Percentiles rank a stretch among this genome's conserved stretches.
Evolutionary conservation across 2,113 vertebrate genomes (phyloP).

Genomic region (Hippocampus comes): DNA sequence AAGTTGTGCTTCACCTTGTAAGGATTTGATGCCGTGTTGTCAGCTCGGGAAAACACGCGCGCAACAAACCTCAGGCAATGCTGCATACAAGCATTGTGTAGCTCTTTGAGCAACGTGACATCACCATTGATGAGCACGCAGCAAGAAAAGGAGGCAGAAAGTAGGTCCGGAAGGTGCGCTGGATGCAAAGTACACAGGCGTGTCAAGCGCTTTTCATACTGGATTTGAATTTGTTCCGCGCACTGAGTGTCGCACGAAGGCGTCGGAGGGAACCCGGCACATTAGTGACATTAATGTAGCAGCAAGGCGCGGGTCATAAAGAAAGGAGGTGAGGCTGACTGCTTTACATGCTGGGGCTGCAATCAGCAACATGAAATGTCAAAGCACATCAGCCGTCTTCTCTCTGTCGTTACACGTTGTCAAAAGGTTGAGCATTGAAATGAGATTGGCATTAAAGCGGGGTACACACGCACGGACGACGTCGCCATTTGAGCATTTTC

Average conservation of each 20-base stretch:
- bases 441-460: neutral
- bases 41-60: constrained; percentile 46
- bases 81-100: constrained; percentile 57
- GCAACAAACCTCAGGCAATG: constrained; percentile 53
- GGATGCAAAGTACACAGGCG: constrained; percentile 10
- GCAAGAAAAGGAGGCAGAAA: constrained; percentile 32
- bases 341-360: constrained; percentile 18
- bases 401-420: neutral
- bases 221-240: constrained; percentile 8
- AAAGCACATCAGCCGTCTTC: constrained; percentile 18
- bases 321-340: constrained; percentile 6
- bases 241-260: constrained; percentile 20
- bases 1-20: constrained; percentile 66
- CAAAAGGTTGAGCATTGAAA: neutral
- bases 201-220: constrained; percentile 18
- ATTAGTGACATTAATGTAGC: constrained; percentile 31
- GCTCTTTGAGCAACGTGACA: constrained; percentile 41
- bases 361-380: constrained; percentile 34
- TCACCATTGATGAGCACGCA: constrained; percentile 39
- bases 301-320: constrained; percentile 10
- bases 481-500: neutral
- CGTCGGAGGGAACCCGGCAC: constrained; percentile 12
- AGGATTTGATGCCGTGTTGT: constrained; percentile 67
- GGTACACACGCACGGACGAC: neutral
- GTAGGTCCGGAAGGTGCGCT: constrained; percentile 8